Evolutionary conservation across 2,888 invertebrate species (phyloP).

Genomic region (Piscicola geometra): DNA sequence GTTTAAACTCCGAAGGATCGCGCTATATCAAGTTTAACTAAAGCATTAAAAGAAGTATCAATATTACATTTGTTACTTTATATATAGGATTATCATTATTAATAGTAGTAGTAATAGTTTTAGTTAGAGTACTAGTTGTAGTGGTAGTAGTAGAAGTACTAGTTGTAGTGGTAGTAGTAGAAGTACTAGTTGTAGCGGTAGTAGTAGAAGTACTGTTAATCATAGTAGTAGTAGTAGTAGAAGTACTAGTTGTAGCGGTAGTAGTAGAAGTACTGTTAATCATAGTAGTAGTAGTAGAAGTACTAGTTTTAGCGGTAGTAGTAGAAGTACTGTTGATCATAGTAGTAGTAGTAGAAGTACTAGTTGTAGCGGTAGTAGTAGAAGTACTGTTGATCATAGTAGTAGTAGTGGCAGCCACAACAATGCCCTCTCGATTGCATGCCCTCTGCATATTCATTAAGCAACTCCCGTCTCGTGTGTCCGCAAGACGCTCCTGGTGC

Average conservation of each 20-base stretch:
- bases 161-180: conserved; percentile 16
- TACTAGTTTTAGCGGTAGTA: conserved; percentile 8
- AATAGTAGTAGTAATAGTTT: background rate
- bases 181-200: conserved; percentile 9
- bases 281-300: conserved; percentile 13
- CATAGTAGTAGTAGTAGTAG: conserved; percentile 15
- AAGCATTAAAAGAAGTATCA: too few species aligned
- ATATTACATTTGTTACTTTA: too few species aligned
- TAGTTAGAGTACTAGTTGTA: background rate
- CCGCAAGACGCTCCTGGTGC: too few species aligned
- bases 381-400: conserved; percentile 1
- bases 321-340: conserved; percentile 1
- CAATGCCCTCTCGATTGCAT: too few species aligned
- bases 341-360: conserved; percentile 13
- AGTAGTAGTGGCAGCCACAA: conserved; percentile 14
- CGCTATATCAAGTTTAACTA: too few species aligned
- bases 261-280: conserved; percentile 8
- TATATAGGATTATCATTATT: background rate
- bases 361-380: conserved; percentile 16
- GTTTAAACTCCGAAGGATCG: too few species aligned
- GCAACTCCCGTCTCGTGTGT: too few species aligned
- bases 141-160: conserved; percentile 10
- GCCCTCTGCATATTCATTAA: too few species aligned
- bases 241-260: conserved; percentile 7
- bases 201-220: conserved; percentile 8